Conservation (phyloP, 1,140 invertebrate genomes). For the Zaprionus kolodkinae region DNA sequence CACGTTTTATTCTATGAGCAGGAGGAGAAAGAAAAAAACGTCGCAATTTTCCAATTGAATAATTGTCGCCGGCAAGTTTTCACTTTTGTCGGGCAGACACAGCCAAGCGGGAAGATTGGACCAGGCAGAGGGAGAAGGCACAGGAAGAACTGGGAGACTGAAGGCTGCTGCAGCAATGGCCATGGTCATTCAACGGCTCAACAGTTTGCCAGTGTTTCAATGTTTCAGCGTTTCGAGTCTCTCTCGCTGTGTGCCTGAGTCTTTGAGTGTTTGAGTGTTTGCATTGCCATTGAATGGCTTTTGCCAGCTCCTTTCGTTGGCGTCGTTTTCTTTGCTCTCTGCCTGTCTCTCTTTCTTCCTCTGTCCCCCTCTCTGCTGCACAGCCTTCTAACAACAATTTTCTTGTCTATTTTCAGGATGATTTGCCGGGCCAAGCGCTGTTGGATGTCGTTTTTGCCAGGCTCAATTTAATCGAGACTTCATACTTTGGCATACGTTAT, state of each 20-base stretch:
- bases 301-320: slow-evolving; percentile 43
- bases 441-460: slow-evolving; percentile 95
- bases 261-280: slow-evolving; percentile 42
- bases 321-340: slow-evolving; percentile 23
- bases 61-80: slow-evolving; percentile 80
- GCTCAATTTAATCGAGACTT: slow-evolving; percentile 95
- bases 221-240: slow-evolving; percentile 30
- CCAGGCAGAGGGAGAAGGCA: slow-evolving; percentile 8
- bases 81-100: slow-evolving; percentile 67
- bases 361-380: slow-evolving; percentile 17
- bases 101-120: slow-evolving; percentile 51
- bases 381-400: slow-evolving; percentile 74
- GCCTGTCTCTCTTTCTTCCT: background rate
- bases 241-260: background rate
- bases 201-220: slow-evolving; percentile 76
- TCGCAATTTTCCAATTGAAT: slow-evolving; percentile 82
- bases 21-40: slow-evolving; percentile 33
- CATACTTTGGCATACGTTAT: slow-evolving; percentile 96
- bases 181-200: slow-evolving; percentile 75
- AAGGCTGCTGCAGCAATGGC: slow-evolving; percentile 1
- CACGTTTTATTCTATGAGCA: slow-evolving; percentile 46
- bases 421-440: slow-evolving; percentile 92
- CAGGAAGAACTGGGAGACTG: background rate
- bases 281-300: slow-evolving; percentile 58
- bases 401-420: slow-evolving; percentile 89